Conservation (phyloP, 2,797 vertebrate species). For the Malacoraja senta region DNA sequence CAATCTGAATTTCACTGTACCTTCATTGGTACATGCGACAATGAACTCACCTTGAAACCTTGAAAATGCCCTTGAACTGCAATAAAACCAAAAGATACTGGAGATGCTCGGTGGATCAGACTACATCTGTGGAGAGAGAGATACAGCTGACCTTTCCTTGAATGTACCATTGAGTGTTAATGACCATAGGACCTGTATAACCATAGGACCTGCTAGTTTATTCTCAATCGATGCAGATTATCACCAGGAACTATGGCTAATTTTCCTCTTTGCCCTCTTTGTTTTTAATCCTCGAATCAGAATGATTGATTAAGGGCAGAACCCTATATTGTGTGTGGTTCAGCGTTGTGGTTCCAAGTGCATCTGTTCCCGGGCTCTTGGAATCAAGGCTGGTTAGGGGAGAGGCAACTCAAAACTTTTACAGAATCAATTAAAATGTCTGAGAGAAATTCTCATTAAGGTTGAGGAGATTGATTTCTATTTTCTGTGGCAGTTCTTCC, state of each 20-base stretch:
- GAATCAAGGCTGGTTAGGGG: background rate
- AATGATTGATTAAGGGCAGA: background rate
- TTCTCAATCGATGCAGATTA: background rate
- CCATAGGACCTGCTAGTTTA: background rate
- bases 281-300: background rate
- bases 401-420: background rate
- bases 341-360: background rate
- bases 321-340: background rate
- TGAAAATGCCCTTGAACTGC: no score
- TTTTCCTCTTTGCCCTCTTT: background rate
- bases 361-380: no score
- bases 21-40: no score
- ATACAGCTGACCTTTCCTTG: no score
- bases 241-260: background rate
- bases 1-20: no score
- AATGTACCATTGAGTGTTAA: background rate
- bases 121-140: no score
- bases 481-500: background rate
- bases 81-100: no score
- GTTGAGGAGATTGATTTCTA: background rate
- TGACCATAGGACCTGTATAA: background rate
- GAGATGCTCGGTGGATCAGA: no score
- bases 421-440: background rate
- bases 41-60: no score
- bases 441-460: slow-evolving; percentile 9